Percentiles rank a stretch among this genome's conserved stretches.
phyloP scores from a whole-genome alignment of 2,797 vertebrate genomes.

The Emys orbicularis region DNA sequence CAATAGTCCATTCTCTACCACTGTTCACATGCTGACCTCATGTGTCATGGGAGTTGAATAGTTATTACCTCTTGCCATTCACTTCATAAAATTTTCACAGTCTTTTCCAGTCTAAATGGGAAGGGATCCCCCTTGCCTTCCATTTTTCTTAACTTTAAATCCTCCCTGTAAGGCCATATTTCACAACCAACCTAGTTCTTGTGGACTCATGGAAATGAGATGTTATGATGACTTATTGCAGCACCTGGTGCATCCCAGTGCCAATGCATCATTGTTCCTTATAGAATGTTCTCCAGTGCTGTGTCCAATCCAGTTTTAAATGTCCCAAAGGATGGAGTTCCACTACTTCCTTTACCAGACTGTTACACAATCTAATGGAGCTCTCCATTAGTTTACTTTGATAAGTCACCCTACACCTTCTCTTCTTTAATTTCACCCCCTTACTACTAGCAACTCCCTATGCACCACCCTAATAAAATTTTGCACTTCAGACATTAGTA shows the following conservation, averaged over 20 bases:
- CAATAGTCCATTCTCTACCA: background rate
- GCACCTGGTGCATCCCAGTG: background rate
- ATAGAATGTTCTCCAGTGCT: background rate
- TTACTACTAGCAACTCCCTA: background rate
- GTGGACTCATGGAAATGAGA: background rate
- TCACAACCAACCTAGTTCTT: constrained; percentile 20
- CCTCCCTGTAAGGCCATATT: background rate
- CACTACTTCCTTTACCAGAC: background rate
- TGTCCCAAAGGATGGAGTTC: background rate
- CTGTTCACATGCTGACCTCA: constrained; percentile 35
- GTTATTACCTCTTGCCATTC: background rate
- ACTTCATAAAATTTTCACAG: background rate
- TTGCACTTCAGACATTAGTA: constrained; percentile 39
- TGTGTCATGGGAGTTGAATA: background rate
- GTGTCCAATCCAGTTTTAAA: background rate
- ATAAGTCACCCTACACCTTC: background rate
- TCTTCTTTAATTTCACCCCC: constrained; percentile 15
- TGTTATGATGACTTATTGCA: fast-evolving
- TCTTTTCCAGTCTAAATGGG: constrained; percentile 28
- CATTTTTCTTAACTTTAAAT: constrained; percentile 50
- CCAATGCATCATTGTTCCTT: background rate
- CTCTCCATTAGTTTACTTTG: background rate
- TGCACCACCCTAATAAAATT: constrained; percentile 34
- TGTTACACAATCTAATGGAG: background rate
- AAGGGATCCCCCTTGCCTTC: constrained; percentile 16